These are phyloP conservation scores for Macrotrachela quadricornifera DNA, from an alignment of 1,140 invertebrate genomes.

Conservation along the genomic window DNA sequence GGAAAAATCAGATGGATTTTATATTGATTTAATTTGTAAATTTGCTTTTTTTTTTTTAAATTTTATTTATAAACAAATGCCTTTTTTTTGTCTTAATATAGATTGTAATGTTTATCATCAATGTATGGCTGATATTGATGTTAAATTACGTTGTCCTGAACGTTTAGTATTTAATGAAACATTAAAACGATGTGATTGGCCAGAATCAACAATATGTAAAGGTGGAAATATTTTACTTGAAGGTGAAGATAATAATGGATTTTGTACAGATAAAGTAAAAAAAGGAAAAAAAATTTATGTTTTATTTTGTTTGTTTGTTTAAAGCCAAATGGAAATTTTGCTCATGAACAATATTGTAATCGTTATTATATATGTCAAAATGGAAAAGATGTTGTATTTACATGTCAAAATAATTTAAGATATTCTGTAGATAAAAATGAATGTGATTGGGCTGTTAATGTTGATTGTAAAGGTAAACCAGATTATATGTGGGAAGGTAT, in stretches of 20 bases:
- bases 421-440: constrained; percentile 2
- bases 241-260: neutral
- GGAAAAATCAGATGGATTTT: constrained; percentile 6
- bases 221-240: constrained; percentile 3
- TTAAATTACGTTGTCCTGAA: constrained; percentile 6
- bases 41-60: too few relatives aligned
- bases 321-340: constrained; percentile 8
- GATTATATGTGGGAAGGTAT: constrained; percentile 9
- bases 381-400: constrained; percentile 7
- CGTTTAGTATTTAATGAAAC: constrained; percentile 6
- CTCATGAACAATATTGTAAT: constrained; percentile 8
- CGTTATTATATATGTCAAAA: constrained; percentile 8
- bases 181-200: constrained; percentile 7
- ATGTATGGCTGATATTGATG: constrained; percentile 7
- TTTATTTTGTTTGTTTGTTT: too few relatives aligned
- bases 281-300: too few relatives aligned
- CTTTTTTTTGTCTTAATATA: too few relatives aligned
- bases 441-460: constrained; percentile 8
- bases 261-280: neutral
- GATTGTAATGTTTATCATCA: constrained; percentile 7
- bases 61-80: too few relatives aligned
- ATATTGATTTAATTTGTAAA: constrained; percentile 1
- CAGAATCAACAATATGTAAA: constrained; percentile 4
- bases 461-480: constrained; percentile 7
- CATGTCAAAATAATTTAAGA: constrained; percentile 9